These are phyloP conservation scores for Plumapathes pennacea DNA, from an alignment of 92 coral and sea anemone genomes.

Conservation along the genomic window DNA sequence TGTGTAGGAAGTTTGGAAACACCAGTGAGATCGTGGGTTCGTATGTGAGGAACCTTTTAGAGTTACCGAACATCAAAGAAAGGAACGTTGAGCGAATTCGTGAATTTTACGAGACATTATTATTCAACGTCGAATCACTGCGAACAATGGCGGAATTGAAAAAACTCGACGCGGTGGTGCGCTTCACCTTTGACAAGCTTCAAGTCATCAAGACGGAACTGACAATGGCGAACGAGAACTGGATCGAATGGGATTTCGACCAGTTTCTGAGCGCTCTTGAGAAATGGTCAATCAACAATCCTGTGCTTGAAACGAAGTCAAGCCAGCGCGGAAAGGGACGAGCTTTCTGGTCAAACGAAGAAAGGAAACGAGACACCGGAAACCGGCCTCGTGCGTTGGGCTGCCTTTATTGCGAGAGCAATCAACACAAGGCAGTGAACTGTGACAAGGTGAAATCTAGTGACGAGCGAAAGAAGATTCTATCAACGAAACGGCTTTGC, in stretches of 20 bases:
- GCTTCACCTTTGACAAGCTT: slow-evolving; percentile 45
- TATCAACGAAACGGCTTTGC: slow-evolving; percentile 43
- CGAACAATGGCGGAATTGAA: slow-evolving; percentile 28
- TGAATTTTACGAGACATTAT: slow-evolving; percentile 48
- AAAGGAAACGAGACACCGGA: slow-evolving; percentile 6
- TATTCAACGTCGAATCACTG: slow-evolving; percentile 62
- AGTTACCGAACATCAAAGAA: slow-evolving; percentile 48
- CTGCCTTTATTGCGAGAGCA: slow-evolving; percentile 45
- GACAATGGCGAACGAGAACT: slow-evolving; percentile 30
- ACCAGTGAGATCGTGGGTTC: slow-evolving; percentile 50
- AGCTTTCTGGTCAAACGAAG: slow-evolving; percentile 2
- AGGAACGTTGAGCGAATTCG: slow-evolving; percentile 47
- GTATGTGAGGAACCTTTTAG: slow-evolving; percentile 43
- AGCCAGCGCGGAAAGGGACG: slow-evolving; percentile 2
- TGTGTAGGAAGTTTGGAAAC: slow-evolving; percentile 30
- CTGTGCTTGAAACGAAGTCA: slow-evolving; percentile 7
- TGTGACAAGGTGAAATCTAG: slow-evolving; percentile 35
- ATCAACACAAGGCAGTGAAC: slow-evolving; percentile 31
- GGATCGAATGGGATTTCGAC: slow-evolving; percentile 48
- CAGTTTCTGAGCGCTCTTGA: slow-evolving; percentile 39
- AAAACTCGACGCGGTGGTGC: slow-evolving; percentile 30
- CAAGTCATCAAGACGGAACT: slow-evolving; percentile 32
- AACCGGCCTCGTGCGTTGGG: slow-evolving; percentile 3
- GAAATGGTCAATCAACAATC: slow-evolving; percentile 55
- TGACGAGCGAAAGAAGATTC: slow-evolving; percentile 33